A percentile compares a stretch with the other conserved stretches of the same genome.
phyloP scores from a whole-genome alignment of 30 jellyfish, hydroid and myxozoan genomes.

The Hydractinia echinata region DNA sequence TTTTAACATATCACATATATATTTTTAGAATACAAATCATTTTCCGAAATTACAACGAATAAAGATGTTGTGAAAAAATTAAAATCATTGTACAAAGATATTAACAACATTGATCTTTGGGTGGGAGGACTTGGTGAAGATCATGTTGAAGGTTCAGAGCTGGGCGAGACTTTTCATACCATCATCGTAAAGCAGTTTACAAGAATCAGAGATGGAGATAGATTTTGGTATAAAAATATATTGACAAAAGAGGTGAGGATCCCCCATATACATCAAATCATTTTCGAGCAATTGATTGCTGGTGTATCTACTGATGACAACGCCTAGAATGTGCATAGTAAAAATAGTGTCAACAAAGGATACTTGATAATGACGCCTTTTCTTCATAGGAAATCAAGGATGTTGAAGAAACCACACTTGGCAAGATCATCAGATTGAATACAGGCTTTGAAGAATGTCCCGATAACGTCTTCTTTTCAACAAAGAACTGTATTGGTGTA shows the following conservation, averaged over 20 bases:
- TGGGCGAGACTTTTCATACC: conserved; percentile 83
- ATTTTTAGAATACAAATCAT: conserved; percentile 44
- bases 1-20: neutral
- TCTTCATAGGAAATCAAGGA: conserved; percentile 62
- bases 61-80: conserved; percentile 45
- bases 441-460: conserved; percentile 81
- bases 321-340: no score
- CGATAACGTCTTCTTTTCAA: conserved; percentile 71
- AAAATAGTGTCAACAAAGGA: no score
- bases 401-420: conserved; percentile 70
- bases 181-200: conserved; percentile 68
- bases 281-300: no score
- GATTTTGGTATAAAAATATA: conserved; percentile 77
- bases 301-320: no score
- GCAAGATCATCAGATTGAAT: conserved; percentile 59
- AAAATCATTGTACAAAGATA: conserved; percentile 51
- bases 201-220: conserved; percentile 88
- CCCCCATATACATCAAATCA: no score
- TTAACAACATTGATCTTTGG: conserved; percentile 89
- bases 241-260: conserved; percentile 65
- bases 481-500: conserved; percentile 62
- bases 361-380: neutral
- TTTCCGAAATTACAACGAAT: conserved; percentile 64
- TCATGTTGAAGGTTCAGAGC: conserved; percentile 75
- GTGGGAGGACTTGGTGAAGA: conserved; percentile 97